Conservation (phyloP, 2,113 vertebrate species). For the Oncorhynchus clarkii region DNA sequence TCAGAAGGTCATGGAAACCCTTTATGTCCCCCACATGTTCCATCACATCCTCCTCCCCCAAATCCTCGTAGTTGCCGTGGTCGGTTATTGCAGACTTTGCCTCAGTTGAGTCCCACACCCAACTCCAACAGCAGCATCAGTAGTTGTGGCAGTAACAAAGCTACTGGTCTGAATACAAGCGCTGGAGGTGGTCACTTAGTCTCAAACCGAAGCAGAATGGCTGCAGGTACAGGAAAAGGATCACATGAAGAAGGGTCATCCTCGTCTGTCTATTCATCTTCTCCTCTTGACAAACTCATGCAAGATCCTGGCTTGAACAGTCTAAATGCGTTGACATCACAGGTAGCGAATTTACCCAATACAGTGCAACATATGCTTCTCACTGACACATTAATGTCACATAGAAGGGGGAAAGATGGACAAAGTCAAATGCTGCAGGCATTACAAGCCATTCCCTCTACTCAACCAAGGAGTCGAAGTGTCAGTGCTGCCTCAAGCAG, state of each 20-base stretch:
- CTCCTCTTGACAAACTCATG: slow-evolving; percentile 77
- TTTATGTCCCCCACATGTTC: slow-evolving; percentile 60
- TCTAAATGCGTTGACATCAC: slow-evolving; percentile 92
- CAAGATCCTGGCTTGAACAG: slow-evolving; percentile 92
- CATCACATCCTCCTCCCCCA: slow-evolving; percentile 58
- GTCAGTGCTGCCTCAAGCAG: slow-evolving; percentile 55
- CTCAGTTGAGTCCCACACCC: slow-evolving; percentile 92
- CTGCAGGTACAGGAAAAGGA: slow-evolving; percentile 41
- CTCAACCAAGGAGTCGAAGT: slow-evolving; percentile 74
- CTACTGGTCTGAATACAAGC: slow-evolving; percentile 47
- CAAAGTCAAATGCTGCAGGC: slow-evolving; percentile 78
- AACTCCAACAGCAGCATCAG: slow-evolving; percentile 83
- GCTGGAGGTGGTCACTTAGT: slow-evolving; percentile 47
- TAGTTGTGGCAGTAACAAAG: slow-evolving; percentile 74
- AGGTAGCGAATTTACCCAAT: slow-evolving; percentile 97
- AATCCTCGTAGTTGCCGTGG: slow-evolving; percentile 70
- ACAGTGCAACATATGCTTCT: slow-evolving; percentile 96
- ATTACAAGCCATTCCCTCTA: slow-evolving; percentile 70
- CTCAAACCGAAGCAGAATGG: slow-evolving; percentile 59
- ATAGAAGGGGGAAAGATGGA: slow-evolving; percentile 81
- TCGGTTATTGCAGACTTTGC: slow-evolving; percentile 85
- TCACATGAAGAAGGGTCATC: slow-evolving; percentile 57
- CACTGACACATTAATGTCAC: slow-evolving; percentile 88
- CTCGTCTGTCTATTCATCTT: slow-evolving; percentile 53
- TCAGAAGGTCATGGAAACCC: slow-evolving; percentile 81